A percentile compares a stretch with the other conserved stretches of the same genome.
Evolutionary conservation across 2,888 invertebrate genomes (phyloP).

Genomic region (Boloria selene): DNA sequence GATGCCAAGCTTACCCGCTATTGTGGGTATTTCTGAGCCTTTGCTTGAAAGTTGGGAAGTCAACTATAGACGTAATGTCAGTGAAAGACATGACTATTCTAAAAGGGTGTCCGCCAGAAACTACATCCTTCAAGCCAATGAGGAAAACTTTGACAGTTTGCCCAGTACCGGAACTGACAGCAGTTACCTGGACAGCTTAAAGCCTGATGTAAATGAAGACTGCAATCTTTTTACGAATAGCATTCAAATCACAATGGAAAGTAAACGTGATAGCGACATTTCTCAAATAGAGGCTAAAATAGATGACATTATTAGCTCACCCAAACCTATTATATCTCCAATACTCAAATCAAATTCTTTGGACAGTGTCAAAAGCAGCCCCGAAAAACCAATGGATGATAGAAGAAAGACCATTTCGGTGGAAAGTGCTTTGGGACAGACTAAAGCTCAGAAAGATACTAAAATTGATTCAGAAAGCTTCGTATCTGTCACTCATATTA

Average conservation of each 20-base stretch:
- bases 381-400: constrained; percentile 73
- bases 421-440: constrained; percentile 68
- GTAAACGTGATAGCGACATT: constrained; percentile 76
- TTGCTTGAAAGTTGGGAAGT: constrained; percentile 79
- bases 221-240: constrained; percentile 70
- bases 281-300: constrained; percentile 81
- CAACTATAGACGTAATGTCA: constrained; percentile 74
- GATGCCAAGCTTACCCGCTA: constrained; percentile 78
- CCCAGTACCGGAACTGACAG: constrained; percentile 77
- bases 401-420: constrained; percentile 78
- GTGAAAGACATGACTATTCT: constrained; percentile 66
- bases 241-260: constrained; percentile 68
- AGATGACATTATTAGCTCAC: constrained; percentile 79
- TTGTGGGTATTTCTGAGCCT: constrained; percentile 78
- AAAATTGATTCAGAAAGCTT: constrained; percentile 71
- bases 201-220: constrained; percentile 68
- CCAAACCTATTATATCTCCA: constrained; percentile 75
- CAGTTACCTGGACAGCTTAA: constrained; percentile 75
- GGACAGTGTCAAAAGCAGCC: constrained; percentile 83
- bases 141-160: constrained; percentile 72
- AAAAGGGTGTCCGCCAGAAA: constrained; percentile 73
- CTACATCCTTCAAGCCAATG: constrained; percentile 63
- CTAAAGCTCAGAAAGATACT: constrained; percentile 48
- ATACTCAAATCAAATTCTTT: constrained; percentile 81
- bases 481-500: constrained; percentile 82